phyloP scores from a whole-genome alignment of 2,797 vertebrate species.

The Sciurus vulgaris region DNA sequence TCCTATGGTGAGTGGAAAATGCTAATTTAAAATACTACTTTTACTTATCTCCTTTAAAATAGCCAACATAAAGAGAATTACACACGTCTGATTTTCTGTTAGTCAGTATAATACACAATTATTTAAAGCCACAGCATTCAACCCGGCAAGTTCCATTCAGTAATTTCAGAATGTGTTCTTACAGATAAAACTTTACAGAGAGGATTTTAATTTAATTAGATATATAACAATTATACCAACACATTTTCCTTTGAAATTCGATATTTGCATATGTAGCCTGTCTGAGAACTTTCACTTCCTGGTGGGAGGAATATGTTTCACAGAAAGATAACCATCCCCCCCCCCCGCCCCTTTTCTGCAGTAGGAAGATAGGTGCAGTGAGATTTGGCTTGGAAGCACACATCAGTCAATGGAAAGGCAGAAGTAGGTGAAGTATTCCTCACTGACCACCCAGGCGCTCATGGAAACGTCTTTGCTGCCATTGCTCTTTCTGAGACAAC shows the following conservation, averaged over 20 bases:
- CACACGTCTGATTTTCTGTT: background rate
- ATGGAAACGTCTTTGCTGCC: background rate
- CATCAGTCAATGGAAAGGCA: background rate
- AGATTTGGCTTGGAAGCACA: slow-evolving; percentile 30
- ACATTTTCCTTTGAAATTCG: background rate
- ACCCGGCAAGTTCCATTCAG: background rate
- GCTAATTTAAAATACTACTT: slow-evolving; percentile 12
- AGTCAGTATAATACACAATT: slow-evolving; percentile 16
- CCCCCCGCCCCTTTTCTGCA: background rate
- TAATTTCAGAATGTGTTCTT: slow-evolving; percentile 61
- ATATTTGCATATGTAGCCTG: slow-evolving; percentile 21
- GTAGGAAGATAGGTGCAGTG: background rate
- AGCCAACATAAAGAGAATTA: background rate
- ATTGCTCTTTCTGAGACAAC: slow-evolving; percentile 3
- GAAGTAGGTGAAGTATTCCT: background rate
- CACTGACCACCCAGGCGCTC: background rate
- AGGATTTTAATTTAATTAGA: slow-evolving; percentile 3
- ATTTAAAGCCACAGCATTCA: background rate
- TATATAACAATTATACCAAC: background rate
- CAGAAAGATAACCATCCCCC: background rate
- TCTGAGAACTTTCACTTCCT: background rate
- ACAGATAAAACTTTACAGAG: background rate
- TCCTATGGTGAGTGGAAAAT: background rate
- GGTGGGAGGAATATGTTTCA: background rate
- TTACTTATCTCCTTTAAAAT: slow-evolving; percentile 42